Evolutionary conservation across 2,888 invertebrate species (phyloP), one percentile per base, ranked within the genome.

Genomic region (Scaptomyza tumidula): DNA sequence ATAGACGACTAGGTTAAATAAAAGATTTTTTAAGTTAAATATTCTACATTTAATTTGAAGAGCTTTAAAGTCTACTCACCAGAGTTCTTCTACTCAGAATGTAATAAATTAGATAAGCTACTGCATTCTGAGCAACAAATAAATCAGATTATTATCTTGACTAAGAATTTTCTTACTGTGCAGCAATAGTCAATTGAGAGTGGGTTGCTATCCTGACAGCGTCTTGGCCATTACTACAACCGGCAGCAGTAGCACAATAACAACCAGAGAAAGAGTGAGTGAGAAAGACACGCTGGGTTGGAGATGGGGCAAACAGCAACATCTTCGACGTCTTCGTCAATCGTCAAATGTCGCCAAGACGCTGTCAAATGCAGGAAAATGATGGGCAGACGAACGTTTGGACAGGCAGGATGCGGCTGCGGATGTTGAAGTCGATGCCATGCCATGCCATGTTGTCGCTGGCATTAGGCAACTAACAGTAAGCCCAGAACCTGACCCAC

Each of bases 341-440:
- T 90, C 89, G 90, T 89, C 89, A 89, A 89, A 83, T 89, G 89
- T 88, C 83, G 87, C 78, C 81, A 75, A 81, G 89, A 53, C 75
- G 79, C 80, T 89, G 90, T 88, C 89, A 88, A 82, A 72, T 80
- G 81, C 87, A 87, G 75, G 66, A 75, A 77, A 85, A 79, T 79
- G 73, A 73, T 69, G 67, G 75, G 61, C 67, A 68, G 68, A 63
- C 68, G 55, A 56, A 69, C 58, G 67, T 54, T 55, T 55, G 64
- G 65, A 75, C 64, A 55, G 76, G 52, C 60, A 75, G 73, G 71
- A 75, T 35, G 75, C 63, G 46, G 48, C 49, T 31, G 62, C 60
- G 62, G 62, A 72, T 70, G 63, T 41, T 68, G 72, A 64, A 72
- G 70, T 57, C 59, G 68, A 58, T 63, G 79, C 71, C 70, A 35